Conservation (phyloP, 2,888 invertebrate genomes). For the Ommatoiulus sabulosus region DNA sequence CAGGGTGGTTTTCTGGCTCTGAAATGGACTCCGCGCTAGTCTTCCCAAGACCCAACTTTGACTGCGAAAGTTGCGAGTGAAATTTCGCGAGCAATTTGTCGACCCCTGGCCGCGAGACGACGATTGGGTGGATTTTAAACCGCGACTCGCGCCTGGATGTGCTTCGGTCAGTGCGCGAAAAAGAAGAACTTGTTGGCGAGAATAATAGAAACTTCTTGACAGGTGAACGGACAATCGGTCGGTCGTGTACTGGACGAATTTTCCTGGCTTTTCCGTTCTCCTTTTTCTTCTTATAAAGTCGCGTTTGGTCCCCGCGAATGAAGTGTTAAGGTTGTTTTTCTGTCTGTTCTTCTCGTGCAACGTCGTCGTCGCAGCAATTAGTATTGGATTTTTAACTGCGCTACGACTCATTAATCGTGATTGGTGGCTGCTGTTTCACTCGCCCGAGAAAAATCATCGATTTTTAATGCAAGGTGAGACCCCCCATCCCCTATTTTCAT, state of each 20-base stretch:
- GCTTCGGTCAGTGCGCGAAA: not conserved
- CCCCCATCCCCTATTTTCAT: not conserved
- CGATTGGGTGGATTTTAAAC: not conserved
- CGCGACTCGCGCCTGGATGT: not conserved
- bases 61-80: not conserved
- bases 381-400: conserved; percentile 8
- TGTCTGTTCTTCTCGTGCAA: not conserved
- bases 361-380: conserved; percentile 21
- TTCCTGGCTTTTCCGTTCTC: too few species aligned
- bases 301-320: too few species aligned
- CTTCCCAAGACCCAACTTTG: not conserved
- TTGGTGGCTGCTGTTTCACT: not conserved
- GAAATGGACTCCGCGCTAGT: not conserved
- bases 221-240: too few species aligned
- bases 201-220: too few species aligned
- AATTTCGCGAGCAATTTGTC: too few species aligned
- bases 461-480: not conserved
- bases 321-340: too few species aligned
- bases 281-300: too few species aligned
- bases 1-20: not conserved
- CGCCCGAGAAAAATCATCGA: not conserved
- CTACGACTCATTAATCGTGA: not conserved
- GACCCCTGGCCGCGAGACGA: too few species aligned
- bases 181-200: too few species aligned
- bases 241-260: too few species aligned